Conservation (phyloP, 2,113 vertebrate species). For the Mixornis gularis region DNA sequence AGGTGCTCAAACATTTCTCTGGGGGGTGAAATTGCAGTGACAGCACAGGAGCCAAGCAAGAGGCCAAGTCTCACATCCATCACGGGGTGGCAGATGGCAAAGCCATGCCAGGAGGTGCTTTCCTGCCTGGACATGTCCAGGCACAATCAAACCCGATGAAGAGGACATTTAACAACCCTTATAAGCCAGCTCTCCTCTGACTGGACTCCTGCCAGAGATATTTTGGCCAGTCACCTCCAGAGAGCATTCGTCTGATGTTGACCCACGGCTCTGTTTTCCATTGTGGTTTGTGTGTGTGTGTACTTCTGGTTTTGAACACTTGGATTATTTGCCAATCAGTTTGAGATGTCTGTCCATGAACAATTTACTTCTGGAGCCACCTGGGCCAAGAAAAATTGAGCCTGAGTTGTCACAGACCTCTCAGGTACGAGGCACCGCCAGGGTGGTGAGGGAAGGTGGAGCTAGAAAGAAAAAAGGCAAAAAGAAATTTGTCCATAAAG, state of each 20-base stretch:
- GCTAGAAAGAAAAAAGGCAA: neutral
- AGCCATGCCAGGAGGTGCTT: neutral
- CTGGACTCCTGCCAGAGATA: neutral
- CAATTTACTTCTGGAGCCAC: neutral
- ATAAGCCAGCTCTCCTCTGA: neutral
- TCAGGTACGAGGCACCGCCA: neutral
- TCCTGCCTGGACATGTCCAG: constrained; percentile 30
- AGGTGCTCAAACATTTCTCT: neutral
- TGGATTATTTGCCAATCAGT: neutral
- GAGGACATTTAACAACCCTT: neutral
- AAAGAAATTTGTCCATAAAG: neutral
- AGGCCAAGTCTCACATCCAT: neutral
- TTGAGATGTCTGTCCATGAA: neutral
- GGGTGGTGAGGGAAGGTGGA: neutral
- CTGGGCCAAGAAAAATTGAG: neutral
- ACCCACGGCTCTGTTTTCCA: neutral
- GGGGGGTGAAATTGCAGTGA: neutral
- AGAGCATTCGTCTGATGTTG: constrained; percentile 15
- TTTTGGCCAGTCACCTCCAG: neutral
- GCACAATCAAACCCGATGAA: neutral
- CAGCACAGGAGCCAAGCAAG: neutral
- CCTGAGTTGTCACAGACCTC: neutral
- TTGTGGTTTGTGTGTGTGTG: neutral
- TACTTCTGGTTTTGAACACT: neutral
- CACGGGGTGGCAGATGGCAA: neutral